phyloP scores from a whole-genome alignment of 2,113 vertebrate genomes.

The Embiotoca jacksoni region DNA sequence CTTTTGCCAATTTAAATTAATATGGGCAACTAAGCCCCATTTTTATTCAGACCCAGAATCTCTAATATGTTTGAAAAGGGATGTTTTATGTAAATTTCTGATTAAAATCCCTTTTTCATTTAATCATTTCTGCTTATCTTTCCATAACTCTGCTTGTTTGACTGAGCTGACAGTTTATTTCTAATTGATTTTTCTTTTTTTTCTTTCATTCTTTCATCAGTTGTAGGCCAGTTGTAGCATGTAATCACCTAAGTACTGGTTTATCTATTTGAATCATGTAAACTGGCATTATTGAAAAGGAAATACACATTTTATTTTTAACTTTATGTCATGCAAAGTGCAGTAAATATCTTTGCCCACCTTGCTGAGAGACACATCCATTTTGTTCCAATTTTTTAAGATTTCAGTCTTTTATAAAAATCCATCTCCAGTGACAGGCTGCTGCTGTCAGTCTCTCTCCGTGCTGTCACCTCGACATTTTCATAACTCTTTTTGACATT shows the following conservation, averaged over 20 bases:
- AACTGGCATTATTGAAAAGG: too few relatives aligned
- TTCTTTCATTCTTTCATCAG: not conserved
- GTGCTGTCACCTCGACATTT: slow-evolving; percentile 60
- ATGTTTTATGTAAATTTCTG: slow-evolving; percentile 56
- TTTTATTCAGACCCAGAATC: slow-evolving; percentile 37
- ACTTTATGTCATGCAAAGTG: too few relatives aligned
- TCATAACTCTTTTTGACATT: slow-evolving; percentile 55
- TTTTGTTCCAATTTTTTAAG: slow-evolving; percentile 12
- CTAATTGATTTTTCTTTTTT: not conserved
- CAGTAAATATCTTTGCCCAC: not conserved
- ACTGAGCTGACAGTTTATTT: slow-evolving; percentile 20
- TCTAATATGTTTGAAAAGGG: slow-evolving; percentile 48
- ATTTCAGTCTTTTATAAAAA: slow-evolving; percentile 20
- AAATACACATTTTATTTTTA: too few relatives aligned
- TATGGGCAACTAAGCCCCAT: slow-evolving; percentile 39
- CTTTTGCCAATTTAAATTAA: slow-evolving; percentile 60
- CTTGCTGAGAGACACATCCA: not conserved
- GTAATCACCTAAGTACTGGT: too few relatives aligned
- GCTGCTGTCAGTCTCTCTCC: slow-evolving; percentile 6
- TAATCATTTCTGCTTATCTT: slow-evolving; percentile 42
- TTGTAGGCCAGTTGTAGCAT: not conserved
- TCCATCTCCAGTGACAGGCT: slow-evolving; percentile 1
- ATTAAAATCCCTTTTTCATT: slow-evolving; percentile 52
- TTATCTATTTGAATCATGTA: too few relatives aligned
- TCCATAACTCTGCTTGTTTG: slow-evolving; percentile 27